phyloP scores from a whole-genome alignment of 2,113 vertebrate species.

The Girardinichthys multiradiatus region DNA sequence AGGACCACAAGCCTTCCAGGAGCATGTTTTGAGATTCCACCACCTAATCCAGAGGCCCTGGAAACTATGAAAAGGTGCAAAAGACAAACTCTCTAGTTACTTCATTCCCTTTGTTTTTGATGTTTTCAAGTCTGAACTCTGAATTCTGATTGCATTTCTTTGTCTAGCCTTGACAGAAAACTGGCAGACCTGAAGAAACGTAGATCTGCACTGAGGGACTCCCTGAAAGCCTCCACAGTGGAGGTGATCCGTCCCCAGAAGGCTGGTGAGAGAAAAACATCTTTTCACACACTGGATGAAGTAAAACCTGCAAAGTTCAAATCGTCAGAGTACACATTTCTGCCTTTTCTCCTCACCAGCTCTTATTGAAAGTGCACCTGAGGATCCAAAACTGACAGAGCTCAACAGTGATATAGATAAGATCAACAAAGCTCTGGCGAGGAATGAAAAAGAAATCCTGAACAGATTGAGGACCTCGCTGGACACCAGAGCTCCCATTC shows the following conservation, averaged over 20 bases:
- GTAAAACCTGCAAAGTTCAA: neutral
- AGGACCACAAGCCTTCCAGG: constrained; percentile 82
- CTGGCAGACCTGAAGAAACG: constrained; percentile 82
- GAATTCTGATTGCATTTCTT: constrained; percentile 15
- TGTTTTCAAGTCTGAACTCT: neutral
- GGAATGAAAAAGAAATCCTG: constrained; percentile 79
- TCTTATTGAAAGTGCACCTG: constrained; percentile 47
- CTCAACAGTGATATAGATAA: constrained; percentile 77
- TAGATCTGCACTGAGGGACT: constrained; percentile 67
- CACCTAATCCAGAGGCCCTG: constrained; percentile 84
- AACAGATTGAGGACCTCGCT: constrained; percentile 79
- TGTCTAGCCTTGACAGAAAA: constrained; percentile 83
- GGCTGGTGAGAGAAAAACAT: constrained; percentile 62
- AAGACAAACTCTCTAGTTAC: neutral
- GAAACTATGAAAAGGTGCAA: constrained; percentile 83
- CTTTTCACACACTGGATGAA: neutral
- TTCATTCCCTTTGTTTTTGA: neutral
- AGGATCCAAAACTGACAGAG: constrained; percentile 74
- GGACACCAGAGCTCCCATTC: constrained; percentile 73
- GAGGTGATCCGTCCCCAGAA: constrained; percentile 71
- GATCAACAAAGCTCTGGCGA: constrained; percentile 76
- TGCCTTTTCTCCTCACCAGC: constrained; percentile 42
- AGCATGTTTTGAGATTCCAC: constrained; percentile 87
- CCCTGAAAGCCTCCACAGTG: constrained; percentile 70
- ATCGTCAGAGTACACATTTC: neutral